A percentile compares a stretch with the other conserved stretches of the same genome.
Conservation (phyloP, 2,113 vertebrate genomes). For the Marmota monax region DNA sequence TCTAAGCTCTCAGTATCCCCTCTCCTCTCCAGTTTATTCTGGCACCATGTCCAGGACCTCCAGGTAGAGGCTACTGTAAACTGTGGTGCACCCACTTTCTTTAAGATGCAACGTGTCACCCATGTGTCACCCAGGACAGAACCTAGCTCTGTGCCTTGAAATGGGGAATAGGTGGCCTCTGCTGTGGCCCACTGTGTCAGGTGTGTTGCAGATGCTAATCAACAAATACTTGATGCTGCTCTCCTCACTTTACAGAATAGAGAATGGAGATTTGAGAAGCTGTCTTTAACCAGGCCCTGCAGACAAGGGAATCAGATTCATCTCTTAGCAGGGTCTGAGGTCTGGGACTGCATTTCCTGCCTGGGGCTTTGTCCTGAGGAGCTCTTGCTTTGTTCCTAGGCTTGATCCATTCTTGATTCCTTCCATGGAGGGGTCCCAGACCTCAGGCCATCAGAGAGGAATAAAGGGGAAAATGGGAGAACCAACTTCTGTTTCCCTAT, state of each 20-base stretch:
- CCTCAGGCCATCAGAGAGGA: neutral
- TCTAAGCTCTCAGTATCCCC: neutral
- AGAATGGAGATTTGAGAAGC: neutral
- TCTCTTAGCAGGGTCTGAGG: neutral
- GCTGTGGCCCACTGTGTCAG: neutral
- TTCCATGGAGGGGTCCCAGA: neutral
- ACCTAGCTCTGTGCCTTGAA: neutral
- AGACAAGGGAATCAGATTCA: neutral
- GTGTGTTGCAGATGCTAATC: neutral
- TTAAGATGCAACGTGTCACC: neutral
- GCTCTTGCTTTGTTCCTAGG: neutral
- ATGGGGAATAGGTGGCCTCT: neutral
- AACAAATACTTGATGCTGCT: rapidly evolving
- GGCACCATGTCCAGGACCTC: too few relatives aligned
- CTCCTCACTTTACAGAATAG: neutral
- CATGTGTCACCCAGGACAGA: neutral
- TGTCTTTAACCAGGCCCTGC: neutral
- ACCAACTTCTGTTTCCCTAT: neutral
- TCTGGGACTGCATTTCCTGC: rapidly evolving
- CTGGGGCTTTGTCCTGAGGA: too few relatives aligned
- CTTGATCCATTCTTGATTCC: neutral
- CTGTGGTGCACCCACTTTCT: neutral
- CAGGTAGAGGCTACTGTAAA: neutral
- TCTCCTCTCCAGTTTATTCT: neutral
- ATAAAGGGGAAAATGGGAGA: neutral